Evolutionary conservation across 2,888 invertebrate species (phyloP).

Genomic region (Sphinx pinastri): DNA sequence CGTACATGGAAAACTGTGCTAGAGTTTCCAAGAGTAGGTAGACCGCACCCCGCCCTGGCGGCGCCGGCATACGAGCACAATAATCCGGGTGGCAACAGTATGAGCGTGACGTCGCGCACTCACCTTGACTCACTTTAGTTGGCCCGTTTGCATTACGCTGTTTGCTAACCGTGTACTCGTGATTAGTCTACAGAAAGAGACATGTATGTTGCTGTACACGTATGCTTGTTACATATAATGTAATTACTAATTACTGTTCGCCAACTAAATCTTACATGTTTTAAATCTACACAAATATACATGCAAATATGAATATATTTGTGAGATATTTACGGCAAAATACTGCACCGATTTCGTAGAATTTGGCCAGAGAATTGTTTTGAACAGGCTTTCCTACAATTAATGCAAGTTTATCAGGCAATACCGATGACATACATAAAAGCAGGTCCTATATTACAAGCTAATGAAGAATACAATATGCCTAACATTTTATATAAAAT

Average conservation of each 20-base stretch:
- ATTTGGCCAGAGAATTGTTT: no score
- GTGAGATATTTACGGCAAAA: background rate
- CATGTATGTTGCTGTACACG: slow-evolving; percentile 33
- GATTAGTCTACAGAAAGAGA: slow-evolving; percentile 62
- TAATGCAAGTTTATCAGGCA: no score
- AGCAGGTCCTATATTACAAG: no score
- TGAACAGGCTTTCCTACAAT: no score
- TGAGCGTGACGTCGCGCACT: slow-evolving; percentile 64
- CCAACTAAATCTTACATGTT: background rate
- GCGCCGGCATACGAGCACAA: slow-evolving; percentile 55
- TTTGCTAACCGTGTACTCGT: slow-evolving; percentile 63
- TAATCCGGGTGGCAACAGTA: slow-evolving; percentile 78
- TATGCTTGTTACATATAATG: background rate
- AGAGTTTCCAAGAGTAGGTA: slow-evolving; percentile 51
- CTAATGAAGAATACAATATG: no score
- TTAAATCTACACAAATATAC: background rate
- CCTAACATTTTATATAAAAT: no score
- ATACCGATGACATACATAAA: no score
- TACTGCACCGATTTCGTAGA: background rate
- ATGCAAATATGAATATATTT: background rate
- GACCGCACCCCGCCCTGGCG: slow-evolving; percentile 62
- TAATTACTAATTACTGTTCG: background rate
- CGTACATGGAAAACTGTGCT: slow-evolving; percentile 24
- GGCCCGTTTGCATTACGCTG: slow-evolving; percentile 70
- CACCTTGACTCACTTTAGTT: slow-evolving; percentile 81